Conservation (phyloP, 2,797 vertebrate genomes). For the Manis crassicaudata region DNA sequence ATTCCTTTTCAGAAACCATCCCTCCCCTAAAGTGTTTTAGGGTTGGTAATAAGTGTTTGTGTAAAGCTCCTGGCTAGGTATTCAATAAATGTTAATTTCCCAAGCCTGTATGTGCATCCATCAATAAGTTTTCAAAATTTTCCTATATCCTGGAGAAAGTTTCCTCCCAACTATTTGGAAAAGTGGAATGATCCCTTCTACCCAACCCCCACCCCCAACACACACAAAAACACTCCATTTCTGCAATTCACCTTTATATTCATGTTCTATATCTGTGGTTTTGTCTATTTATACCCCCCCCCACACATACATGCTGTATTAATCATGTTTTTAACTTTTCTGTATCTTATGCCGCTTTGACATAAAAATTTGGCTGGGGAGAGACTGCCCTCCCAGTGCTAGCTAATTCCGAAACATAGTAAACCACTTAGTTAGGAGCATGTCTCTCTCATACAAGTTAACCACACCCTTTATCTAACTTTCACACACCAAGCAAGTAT, state of each 20-base stretch:
- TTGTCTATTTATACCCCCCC: not conserved
- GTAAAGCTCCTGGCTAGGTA: not conserved
- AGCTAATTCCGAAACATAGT: not conserved
- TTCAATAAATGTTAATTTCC: not conserved
- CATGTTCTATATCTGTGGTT: not conserved
- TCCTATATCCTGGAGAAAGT: not conserved
- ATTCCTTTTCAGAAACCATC: not conserved
- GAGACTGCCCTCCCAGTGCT: not conserved
- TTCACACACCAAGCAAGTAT: not conserved
- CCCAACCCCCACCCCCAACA: not conserved
- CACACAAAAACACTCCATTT: not conserved
- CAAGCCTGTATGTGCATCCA: not conserved
- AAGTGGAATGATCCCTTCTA: not conserved
- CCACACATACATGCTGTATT: not conserved
- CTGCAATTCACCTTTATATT: not conserved
- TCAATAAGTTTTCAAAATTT: not conserved
- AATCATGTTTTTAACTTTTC: not conserved
- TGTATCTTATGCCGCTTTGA: not conserved
- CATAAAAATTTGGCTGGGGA: not conserved
- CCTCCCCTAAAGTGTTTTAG: not conserved
- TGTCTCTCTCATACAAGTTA: not conserved
- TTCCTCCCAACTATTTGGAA: not conserved
- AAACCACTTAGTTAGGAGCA: not conserved
- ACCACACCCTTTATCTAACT: not conserved
- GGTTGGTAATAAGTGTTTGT: not conserved